Percentiles rank a stretch among this genome's conserved stretches.
These are phyloP conservation scores for Myiozetetes cayanensis DNA, from an alignment of 2,113 vertebrate genomes.

Conservation along the genomic window DNA sequence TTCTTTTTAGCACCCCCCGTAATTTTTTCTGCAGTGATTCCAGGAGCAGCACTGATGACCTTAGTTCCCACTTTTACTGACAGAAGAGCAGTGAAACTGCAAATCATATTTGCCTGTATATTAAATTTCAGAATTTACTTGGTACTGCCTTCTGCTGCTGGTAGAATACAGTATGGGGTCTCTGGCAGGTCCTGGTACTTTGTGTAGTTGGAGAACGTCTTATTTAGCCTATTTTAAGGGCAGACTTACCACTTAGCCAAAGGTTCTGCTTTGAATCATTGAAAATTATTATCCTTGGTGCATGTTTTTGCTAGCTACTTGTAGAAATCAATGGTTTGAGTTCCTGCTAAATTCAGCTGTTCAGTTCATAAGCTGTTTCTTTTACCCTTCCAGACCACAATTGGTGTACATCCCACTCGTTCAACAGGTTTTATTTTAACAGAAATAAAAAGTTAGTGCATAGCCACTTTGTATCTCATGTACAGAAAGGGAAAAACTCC, in stretches of 20 bases:
- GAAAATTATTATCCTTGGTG: constrained; percentile 34
- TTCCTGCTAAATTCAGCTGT: constrained; percentile 40
- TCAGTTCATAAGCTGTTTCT: neutral
- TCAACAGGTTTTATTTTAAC: constrained; percentile 52
- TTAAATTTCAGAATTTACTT: neutral
- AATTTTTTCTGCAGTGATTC: constrained; percentile 22
- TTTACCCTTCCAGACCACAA: constrained; percentile 35
- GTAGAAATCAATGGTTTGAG: constrained; percentile 8
- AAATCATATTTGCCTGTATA: neutral
- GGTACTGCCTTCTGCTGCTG: neutral
- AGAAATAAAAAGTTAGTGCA: neutral
- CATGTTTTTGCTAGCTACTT: constrained; percentile 39
- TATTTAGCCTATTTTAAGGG: neutral
- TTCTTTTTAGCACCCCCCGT: constrained; percentile 24
- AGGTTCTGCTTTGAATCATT: neutral
- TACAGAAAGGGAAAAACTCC: neutral
- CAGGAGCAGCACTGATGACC: constrained; percentile 9
- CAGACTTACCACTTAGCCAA: neutral
- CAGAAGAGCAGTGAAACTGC: neutral
- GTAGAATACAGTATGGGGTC: neutral
- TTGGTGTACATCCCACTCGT: constrained; percentile 16
- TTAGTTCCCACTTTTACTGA: constrained; percentile 18
- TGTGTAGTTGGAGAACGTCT: neutral
- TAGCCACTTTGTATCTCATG: neutral
- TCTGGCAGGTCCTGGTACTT: neutral